Percentiles rank a stretch among this genome's conserved stretches.
phyloP scores from a whole-genome alignment of 2,113 vertebrate genomes.

The Poeciliopsis retropinna region DNA sequence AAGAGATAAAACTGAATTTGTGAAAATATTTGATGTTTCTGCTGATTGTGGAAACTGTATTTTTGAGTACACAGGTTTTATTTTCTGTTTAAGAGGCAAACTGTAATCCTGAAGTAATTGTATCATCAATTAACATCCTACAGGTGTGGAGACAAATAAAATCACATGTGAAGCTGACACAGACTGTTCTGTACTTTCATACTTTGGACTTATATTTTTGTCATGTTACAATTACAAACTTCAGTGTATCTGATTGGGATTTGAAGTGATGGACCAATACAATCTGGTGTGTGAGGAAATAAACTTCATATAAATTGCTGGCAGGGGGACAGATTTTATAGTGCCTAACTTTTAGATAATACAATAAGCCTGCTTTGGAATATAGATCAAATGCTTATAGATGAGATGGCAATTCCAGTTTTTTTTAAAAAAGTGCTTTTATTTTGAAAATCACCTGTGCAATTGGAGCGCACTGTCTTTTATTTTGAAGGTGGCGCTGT shows the following conservation, averaged over 20 bases:
- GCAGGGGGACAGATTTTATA: too few species aligned
- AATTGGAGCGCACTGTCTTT: neutral
- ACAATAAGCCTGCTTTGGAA: too few species aligned
- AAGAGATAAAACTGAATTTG: neutral
- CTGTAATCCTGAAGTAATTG: conserved; percentile 37
- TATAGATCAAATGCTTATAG: too few species aligned
- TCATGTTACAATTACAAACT: neutral
- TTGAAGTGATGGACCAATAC: too few species aligned
- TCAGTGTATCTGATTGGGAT: neutral
- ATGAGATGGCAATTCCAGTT: neutral
- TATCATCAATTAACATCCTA: conserved; percentile 42
- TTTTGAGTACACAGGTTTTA: conserved; percentile 39
- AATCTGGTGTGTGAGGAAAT: too few species aligned
- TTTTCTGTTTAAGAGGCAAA: conserved; percentile 30
- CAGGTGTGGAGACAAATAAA: conserved; percentile 57
- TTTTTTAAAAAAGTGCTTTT: neutral
- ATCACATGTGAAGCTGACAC: conserved; percentile 14
- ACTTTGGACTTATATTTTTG: neutral
- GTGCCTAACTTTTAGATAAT: too few species aligned
- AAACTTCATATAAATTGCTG: too few species aligned
- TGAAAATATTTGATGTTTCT: conserved; percentile 34
- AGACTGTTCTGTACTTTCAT: neutral
- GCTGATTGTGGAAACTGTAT: conserved; percentile 37
- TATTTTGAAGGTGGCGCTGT: conserved; percentile 37
- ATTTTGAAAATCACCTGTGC: conserved; percentile 1